Base-by-base conservation (phyloP, 1,140 invertebrate species). In the Parasteatoda tepidariorum region DNA sequence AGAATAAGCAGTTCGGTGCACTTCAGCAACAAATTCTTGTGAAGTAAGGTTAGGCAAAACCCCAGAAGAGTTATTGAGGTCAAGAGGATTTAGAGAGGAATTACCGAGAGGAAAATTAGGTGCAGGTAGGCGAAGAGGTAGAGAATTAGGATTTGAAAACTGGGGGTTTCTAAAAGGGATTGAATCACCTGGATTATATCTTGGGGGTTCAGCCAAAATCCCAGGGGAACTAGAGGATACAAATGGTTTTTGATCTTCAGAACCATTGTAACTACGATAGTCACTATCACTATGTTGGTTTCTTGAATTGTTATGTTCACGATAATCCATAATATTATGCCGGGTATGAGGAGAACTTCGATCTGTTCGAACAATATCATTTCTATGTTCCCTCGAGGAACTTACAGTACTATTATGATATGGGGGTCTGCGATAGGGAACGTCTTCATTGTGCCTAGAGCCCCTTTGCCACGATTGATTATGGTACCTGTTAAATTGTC, bases 1-100 rank as follows among this genome's bases (percentile, higher is more conserved):
- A 15, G 28, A 22, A 28, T 34, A 67, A 18, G 34, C 62, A 34
- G 75, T 68, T 34, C 64, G 67, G 55, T 79, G 75, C 2, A 67
- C 3, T 79, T 67, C 62, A 3, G 61, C 28, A 26, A 13, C 33
- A 41, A n/a, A 11, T 2, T 13, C 66, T n/a, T 38, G 34, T 30
- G 2, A 15, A 68, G 66, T 31, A 2, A 18, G n/a, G 13, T 22
- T 34, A 7, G 34, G 5, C 41, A 22, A 15, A 41, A 15, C 2
- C 28, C 9, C 5, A 73, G 13, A 22, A 41, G 26, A 55, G 18
- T 48, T 15, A 5, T 11, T 68, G 22, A 26, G 9, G 57, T 15
- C 6, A 24, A 24, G 6, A 26, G 68, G 48, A 55, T 38, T 30
- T 7, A n/a, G 11, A 28, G 28, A 22, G 55, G 68, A 9, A 24